Evolutionary conservation across 2,888 invertebrate genomes (phyloP).

Genomic region (Bhutanitis thaidina): DNA sequence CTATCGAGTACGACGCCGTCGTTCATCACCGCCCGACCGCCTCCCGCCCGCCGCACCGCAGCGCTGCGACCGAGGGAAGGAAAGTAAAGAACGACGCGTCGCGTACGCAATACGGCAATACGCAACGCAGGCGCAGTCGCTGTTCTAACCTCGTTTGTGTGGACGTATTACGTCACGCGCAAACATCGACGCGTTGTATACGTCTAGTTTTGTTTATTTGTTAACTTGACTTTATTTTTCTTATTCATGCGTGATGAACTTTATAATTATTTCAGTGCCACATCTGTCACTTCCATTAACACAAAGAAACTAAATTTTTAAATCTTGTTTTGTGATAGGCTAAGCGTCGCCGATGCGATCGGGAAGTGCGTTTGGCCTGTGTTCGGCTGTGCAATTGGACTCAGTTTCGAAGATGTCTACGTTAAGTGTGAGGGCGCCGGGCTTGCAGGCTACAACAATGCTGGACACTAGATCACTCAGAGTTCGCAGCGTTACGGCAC

Average conservation of each 20-base stretch:
- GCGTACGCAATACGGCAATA: conserved; percentile 30
- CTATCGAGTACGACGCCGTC: conserved; percentile 28
- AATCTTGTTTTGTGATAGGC: conserved; percentile 65
- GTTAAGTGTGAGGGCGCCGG: conserved; percentile 78
- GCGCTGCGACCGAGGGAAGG: not conserved
- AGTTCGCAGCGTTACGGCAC: conserved; percentile 64
- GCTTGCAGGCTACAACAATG: conserved; percentile 59
- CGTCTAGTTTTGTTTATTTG: conserved; percentile 63
- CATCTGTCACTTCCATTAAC: conserved; percentile 31
- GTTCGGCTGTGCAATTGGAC: conserved; percentile 30
- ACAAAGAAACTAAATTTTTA: conserved; percentile 43
- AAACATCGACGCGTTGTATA: conserved; percentile 48
- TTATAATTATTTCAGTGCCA: conserved; percentile 41
- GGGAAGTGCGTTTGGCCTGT: conserved; percentile 60
- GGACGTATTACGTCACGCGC: conserved; percentile 39
- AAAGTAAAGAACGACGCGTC: conserved; percentile 33
- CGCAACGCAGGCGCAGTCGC: conserved; percentile 28
- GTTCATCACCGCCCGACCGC: not conserved
- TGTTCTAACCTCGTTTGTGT: conserved; percentile 28
- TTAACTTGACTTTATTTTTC: conserved; percentile 49
- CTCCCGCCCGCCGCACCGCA: not conserved
- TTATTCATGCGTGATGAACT: conserved; percentile 68
- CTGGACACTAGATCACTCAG: conserved; percentile 65
- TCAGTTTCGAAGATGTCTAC: conserved; percentile 71
- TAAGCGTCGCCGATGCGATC: conserved; percentile 67